phyloP scores from a whole-genome alignment of 2,888 invertebrate genomes.

The Lordiphosa andalusiaca region DNA sequence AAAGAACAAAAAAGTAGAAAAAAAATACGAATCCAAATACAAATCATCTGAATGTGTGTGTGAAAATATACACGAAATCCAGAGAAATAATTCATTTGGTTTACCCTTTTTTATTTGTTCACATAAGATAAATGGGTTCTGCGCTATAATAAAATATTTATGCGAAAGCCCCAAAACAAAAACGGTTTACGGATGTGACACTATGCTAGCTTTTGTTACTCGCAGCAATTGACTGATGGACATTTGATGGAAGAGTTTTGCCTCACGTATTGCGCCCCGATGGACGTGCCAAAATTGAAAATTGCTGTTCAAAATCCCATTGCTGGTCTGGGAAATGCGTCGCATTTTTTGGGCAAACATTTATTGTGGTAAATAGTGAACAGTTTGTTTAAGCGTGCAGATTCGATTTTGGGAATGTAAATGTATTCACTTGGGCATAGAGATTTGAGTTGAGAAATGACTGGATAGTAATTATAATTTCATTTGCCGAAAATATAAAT shows the following conservation, averaged over 20 bases:
- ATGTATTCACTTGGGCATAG: no score
- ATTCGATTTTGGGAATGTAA: no score
- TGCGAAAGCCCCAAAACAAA: slow-evolving; percentile 13
- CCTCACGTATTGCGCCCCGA: slow-evolving; percentile 33
- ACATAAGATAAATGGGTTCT: slow-evolving; percentile 26
- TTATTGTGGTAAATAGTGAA: slow-evolving; percentile 23
- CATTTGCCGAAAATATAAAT: no score
- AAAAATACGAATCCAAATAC: neutral
- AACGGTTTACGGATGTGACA: slow-evolving; percentile 4
- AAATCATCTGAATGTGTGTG: no score
- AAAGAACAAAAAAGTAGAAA: slow-evolving; percentile 10
- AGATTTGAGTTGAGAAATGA: no score
- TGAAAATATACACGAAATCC: slow-evolving; percentile 20
- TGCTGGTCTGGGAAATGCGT: slow-evolving; percentile 28
- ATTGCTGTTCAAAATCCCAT: slow-evolving; percentile 8
- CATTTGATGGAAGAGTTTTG: slow-evolving; percentile 35
- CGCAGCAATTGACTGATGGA: slow-evolving; percentile 35
- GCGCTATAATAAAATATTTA: slow-evolving; percentile 30
- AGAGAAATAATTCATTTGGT: slow-evolving; percentile 25
- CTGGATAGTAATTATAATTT: no score
- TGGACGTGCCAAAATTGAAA: slow-evolving; percentile 35
- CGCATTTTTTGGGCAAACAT: slow-evolving; percentile 23
- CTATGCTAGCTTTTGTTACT: slow-evolving; percentile 11
- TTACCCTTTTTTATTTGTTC: neutral
- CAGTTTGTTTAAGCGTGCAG: slow-evolving; percentile 5